Conservation (phyloP, 2,113 vertebrate genomes). For the Mola mola region DNA sequence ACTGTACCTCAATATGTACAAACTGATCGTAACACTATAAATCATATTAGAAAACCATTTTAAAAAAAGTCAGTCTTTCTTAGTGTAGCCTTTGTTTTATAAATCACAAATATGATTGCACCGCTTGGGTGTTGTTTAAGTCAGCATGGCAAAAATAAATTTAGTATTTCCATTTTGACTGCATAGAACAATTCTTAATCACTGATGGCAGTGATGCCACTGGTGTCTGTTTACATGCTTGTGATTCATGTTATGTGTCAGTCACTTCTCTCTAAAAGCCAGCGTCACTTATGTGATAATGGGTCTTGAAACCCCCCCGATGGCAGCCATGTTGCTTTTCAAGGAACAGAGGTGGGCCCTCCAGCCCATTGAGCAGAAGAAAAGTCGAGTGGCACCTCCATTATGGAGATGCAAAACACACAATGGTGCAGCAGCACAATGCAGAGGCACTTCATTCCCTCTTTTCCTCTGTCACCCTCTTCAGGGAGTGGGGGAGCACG, state of each 20-base stretch:
- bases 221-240: conserved; percentile 20
- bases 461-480: conserved; percentile 54
- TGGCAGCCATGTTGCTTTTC: conserved; percentile 82
- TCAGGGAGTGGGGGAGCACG: conserved; percentile 29
- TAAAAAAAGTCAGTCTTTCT: too few species aligned
- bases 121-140: not conserved
- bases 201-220: not conserved
- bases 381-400: conserved; percentile 95
- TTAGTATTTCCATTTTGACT: too few species aligned
- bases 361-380: conserved; percentile 88
- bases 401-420: conserved; percentile 86
- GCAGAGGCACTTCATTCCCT: conserved; percentile 93
- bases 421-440: conserved; percentile 84
- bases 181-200: not conserved
- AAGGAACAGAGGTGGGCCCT: conserved; percentile 82
- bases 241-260: conserved; percentile 16
- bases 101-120: too few species aligned
- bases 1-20: not conserved
- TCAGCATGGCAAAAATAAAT: too few species aligned
- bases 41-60: too few species aligned
- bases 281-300: conserved; percentile 79
- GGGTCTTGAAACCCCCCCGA: conserved; percentile 90
- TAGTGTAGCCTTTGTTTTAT: too few species aligned
- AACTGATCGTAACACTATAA: too few species aligned
- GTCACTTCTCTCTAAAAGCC: conserved; percentile 11